Evolutionary conservation across 2,113 vertebrate genomes (phyloP), one percentile per base, ranked within the genome.

Genomic region (Sisor rabdophorus): DNA sequence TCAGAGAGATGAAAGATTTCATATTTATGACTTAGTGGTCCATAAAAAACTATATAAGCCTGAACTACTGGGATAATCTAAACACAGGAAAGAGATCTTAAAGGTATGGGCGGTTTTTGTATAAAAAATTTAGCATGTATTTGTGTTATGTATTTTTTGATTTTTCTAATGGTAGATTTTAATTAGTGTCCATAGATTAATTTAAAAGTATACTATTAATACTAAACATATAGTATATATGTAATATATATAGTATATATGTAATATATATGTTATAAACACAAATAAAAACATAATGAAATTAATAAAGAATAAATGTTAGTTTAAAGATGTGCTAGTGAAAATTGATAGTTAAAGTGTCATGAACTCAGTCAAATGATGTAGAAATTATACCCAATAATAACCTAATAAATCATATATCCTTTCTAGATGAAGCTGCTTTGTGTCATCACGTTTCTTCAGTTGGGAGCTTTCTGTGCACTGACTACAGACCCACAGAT

Each of bases 1-100:
- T 67, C 64, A 60, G n/a, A 74, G 19, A 48, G 17, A 30, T 67
- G 47, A 74, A 64, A 82, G 28, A 56, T 58, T 71, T 19, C 52
- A 40, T 12, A 26, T 89, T 89, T 88, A 90, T 86, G 84, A 78
- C 78, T 74, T 53, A 52, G 22, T 70, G 61, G 53, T 65, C 47
- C 73, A 84, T 87, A 87, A 87, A 88, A 16, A 24, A 75, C 32
- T 47, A 56, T 81, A 87, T 85, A 88, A 89, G 71, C 71, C 79
- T 54, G 61, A 28, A 73, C 60, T 64, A 76, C 16, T 20, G 0
- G 1, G 30, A 56, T 50, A 54, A 74, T 67, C 40, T 75, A 71
- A 20, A 78, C 81, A 84, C 58, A 48, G 9, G 69, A 79, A 73
- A 67, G 77, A 79, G 4, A 79, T 76, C 50, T 59, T 47, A 44